Evolutionary conservation across 2,113 vertebrate genomes (phyloP).

Genomic region (Protomyctophum bolini): DNA sequence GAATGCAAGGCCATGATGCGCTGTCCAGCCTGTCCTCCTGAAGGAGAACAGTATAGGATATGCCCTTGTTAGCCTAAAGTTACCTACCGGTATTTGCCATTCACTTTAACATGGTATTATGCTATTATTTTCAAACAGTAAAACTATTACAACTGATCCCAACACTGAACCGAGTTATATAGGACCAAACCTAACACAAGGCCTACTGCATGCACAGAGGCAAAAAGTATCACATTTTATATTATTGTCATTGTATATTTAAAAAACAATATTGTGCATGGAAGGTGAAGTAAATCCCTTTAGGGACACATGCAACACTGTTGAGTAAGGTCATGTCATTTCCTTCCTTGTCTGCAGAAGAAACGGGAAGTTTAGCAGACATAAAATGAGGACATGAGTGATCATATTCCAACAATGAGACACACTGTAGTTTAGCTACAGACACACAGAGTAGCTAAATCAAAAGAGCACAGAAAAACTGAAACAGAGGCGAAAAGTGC

Average conservation of each 20-base stretch:
- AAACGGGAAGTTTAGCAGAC: slow-evolving; percentile 38
- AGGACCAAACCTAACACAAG: background rate
- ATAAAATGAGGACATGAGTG: background rate
- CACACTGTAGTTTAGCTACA: too few relatives aligned
- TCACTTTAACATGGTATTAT: too few relatives aligned
- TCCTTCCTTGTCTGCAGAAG: slow-evolving; percentile 2
- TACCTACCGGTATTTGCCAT: too few relatives aligned
- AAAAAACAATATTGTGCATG: too few relatives aligned
- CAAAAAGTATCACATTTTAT: background rate
- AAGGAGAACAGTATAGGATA: background rate
- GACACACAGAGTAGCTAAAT: background rate
- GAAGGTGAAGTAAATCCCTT: slow-evolving; percentile 1
- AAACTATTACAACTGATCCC: too few relatives aligned
- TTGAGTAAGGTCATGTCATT: background rate
- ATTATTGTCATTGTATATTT: too few relatives aligned
- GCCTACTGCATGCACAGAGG: background rate
- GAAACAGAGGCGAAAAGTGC: background rate
- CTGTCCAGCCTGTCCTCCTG: background rate
- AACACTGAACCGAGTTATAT: too few relatives aligned
- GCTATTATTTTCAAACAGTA: too few relatives aligned
- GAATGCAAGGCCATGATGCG: too few relatives aligned
- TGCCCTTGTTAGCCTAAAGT: too few relatives aligned
- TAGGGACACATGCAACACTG: slow-evolving; percentile 1
- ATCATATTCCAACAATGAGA: too few relatives aligned
- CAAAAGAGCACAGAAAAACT: background rate